Evolutionary conservation across 2,797 vertebrate species (phyloP).

Genomic region (Tangara arthus): DNA sequence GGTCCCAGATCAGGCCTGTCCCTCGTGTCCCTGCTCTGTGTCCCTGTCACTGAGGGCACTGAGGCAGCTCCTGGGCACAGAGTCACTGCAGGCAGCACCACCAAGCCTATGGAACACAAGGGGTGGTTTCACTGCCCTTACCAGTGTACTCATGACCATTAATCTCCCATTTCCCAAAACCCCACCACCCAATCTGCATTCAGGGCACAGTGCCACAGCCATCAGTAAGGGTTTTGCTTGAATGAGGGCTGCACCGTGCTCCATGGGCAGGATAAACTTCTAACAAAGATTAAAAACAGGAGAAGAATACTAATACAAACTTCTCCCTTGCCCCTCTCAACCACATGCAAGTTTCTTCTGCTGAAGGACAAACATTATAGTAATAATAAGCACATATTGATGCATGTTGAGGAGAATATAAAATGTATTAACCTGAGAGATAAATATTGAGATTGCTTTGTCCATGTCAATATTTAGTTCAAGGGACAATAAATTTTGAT

Average conservation of each 20-base stretch:
- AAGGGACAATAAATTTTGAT: slow-evolving; percentile 49
- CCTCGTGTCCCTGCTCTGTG: fast-evolving
- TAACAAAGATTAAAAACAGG: background rate
- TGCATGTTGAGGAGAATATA: slow-evolving; percentile 29
- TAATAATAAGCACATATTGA: slow-evolving; percentile 57
- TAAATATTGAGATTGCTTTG: slow-evolving; percentile 57
- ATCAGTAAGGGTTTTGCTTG: background rate
- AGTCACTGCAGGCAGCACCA: background rate
- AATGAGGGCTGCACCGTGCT: background rate
- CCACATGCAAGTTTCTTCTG: background rate
- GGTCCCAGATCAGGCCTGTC: background rate
- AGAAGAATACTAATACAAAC: background rate
- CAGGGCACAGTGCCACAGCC: background rate
- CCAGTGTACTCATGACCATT: background rate
- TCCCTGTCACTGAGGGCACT: fast-evolving
- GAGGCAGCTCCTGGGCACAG: background rate
- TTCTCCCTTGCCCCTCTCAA: background rate
- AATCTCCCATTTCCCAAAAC: background rate
- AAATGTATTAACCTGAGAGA: slow-evolving; percentile 56
- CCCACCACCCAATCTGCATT: background rate
- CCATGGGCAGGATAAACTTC: background rate
- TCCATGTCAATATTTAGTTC: slow-evolving; percentile 62
- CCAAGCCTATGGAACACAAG: background rate
- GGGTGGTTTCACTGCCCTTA: background rate
- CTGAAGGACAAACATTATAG: slow-evolving; percentile 51